Percentiles rank a stretch among this genome's conserved stretches.
These are phyloP conservation scores for Microctenopoma steveboyesi DNA, from an alignment of 2,797 vertebrate species.

Conservation along the genomic window DNA sequence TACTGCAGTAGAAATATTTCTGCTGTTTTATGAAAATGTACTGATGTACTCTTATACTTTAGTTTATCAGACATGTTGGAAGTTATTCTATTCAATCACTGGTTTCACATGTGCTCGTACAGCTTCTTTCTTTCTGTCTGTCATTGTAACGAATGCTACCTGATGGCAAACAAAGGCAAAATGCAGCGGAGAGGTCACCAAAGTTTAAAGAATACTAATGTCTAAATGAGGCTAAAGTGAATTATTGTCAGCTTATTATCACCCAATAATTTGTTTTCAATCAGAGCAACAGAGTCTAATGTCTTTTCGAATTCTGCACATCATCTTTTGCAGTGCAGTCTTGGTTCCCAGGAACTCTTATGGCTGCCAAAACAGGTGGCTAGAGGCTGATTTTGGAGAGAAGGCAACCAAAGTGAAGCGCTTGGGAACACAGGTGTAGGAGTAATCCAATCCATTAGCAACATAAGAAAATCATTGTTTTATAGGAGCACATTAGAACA, in stretches of 20 bases:
- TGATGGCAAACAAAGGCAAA: background rate
- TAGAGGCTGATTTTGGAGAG: slow-evolving; percentile 67
- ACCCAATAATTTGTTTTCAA: too few relatives aligned
- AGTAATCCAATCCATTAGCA: slow-evolving; percentile 63
- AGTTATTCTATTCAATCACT: background rate
- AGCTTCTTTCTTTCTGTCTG: background rate
- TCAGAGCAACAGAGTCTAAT: background rate
- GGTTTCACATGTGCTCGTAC: background rate
- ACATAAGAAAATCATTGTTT: slow-evolving; percentile 61
- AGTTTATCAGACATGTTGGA: background rate
- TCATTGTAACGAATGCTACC: background rate
- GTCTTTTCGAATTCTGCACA: background rate
- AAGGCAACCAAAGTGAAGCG: slow-evolving; percentile 55
- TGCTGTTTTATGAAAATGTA: too few relatives aligned
- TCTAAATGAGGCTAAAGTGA: background rate
- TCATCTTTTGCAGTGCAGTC: slow-evolving; percentile 52
- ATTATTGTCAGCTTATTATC: background rate
- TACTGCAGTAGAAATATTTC: background rate
- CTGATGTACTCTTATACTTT: background rate
- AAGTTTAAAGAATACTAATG: background rate
- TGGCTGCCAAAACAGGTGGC: slow-evolving; percentile 75
- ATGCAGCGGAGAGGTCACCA: background rate
- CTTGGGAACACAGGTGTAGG: slow-evolving; percentile 58
- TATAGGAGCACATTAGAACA: slow-evolving; percentile 48
- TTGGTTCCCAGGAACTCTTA: slow-evolving; percentile 44